Base-by-base conservation (phyloP, 2,113 vertebrate genomes). In the Ranitomeya variabilis region DNA sequence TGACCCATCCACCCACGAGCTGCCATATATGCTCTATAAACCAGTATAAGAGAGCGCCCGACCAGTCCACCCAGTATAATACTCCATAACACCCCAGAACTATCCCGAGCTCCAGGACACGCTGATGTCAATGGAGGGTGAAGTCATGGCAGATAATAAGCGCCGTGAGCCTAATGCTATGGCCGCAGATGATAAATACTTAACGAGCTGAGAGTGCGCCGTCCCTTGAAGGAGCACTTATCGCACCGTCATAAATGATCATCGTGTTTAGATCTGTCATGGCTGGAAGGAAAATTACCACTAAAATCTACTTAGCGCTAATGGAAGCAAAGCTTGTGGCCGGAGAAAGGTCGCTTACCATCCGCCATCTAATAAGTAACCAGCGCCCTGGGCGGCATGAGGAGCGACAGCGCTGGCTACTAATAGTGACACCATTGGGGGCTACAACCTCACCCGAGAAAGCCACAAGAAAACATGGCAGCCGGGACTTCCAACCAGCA, bases 181-280 rank as follows among this genome's bases (percentile, higher is more conserved):
- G 8, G 37, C 51, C 3, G 37, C 51, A 37, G 62, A 23, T 81
- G 31, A 81, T 81, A 81, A 81, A 81, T 21, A 81, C 21, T 64
- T 81, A 37, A 81, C 9, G 80, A 81, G 80, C 57, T 19, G 59
- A 81, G 16, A 21, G 16, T 12, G 59, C 55, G 31, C 59, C 9
- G 55, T 15, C 14, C 54, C 6, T 57, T 64, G 62, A 81, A 19
- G 16, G 26, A 37, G 54, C 80, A 62, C 80, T 81, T 81, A 81
- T 81, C 80, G 21, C 26, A 37, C 57, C 11, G 57, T 37, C 16
- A 45, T 81, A 64, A 81, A 81, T 81, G 57, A 64, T 81, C 21
- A 59, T 64, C 55, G 62, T 62, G 80, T 62, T 81, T 64, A 45
- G 57, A 62, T 62, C 19, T 21, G 80, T 60, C 57, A 62, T 45